Evolutionary conservation across 2,113 vertebrate genomes (phyloP), one percentile per base, ranked within the genome.

Genomic region (Proterorhinus semilunaris): DNA sequence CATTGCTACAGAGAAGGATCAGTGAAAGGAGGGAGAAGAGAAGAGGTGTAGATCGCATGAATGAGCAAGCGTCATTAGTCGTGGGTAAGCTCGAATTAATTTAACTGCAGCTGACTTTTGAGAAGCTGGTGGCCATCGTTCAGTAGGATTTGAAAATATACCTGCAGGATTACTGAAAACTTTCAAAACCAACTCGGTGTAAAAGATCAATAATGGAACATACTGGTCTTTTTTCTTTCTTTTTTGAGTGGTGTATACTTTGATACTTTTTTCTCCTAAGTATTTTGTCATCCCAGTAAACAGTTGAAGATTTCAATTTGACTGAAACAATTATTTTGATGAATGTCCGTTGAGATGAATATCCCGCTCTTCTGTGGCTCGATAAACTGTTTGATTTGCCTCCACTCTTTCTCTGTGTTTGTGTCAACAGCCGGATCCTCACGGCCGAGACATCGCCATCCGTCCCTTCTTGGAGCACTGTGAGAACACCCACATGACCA

Each of bases 401-500:
- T 81, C 10, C 78, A 36, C 51, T 58, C 1, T 57, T 67, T 44
- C 50, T 62, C 9, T 81, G 17, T 82, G 64, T 79, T 74, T 86
- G 65, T 82, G 70, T 83, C 82, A 66, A 78, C 90, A 99, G 98
- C 95, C 96, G 6, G 98, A 99, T 79, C 97, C 97, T 78, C 95
- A 98, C 6, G 98, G 97, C 74, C 93, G 95, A 87, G 98, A 99
- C 78, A 95, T 99, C 69, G 95, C 96, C 83, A 99, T 99, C 88
- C 96, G 95, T 76, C 97, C 98, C 0, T 96, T 99, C 83, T 79
- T 99, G 95, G 98, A 99, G 88, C 98, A 99, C 94, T 99, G 98
- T 69, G 96, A 99, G 86, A 99, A 98, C 92, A 96, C 95, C 67
- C 96, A 99, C 89, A 99, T 99, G 97, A 98, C 95, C 87, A 99